These are phyloP conservation scores for Acinonyx jubatus DNA, from an alignment of 2,113 vertebrate species.

Conservation along the genomic window DNA sequence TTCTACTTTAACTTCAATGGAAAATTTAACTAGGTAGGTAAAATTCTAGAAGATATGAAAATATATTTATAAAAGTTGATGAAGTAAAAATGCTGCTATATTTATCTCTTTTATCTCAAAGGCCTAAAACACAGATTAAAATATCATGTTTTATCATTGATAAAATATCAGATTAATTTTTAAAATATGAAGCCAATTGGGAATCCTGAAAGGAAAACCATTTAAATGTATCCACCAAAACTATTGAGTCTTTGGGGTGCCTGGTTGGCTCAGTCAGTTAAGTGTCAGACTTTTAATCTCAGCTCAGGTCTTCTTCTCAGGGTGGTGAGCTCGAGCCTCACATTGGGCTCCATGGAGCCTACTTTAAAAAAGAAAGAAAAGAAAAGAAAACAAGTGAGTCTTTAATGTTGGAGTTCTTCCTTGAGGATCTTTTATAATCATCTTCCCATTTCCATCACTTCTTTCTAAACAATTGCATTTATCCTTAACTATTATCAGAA, in stretches of 20 bases:
- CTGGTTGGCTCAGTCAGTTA: not conserved
- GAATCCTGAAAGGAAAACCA: not conserved
- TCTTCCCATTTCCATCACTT: not conserved
- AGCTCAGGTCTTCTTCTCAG: not conserved
- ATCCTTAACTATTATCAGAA: not conserved
- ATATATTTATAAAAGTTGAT: not conserved
- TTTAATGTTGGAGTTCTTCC: not conserved
- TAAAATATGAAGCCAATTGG: not conserved
- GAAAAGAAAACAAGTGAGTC: not conserved
- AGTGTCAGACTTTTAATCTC: not conserved
- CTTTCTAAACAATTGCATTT: not conserved
- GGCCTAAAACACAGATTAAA: not conserved
- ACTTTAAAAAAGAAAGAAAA: not conserved
- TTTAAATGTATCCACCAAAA: not conserved
- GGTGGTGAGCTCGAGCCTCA: not conserved
- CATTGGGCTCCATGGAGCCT: no score
- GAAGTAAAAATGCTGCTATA: not conserved
- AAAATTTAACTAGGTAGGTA: not conserved
- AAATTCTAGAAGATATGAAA: not conserved
- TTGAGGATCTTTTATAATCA: not conserved
- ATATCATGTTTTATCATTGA: not conserved
- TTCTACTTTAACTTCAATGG: not conserved
- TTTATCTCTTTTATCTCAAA: not conserved
- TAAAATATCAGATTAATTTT: not conserved
- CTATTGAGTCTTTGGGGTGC: not conserved